These are phyloP conservation scores for Xyliphius kryptos DNA, from an alignment of 2,113 vertebrate species.

Conservation along the genomic window DNA sequence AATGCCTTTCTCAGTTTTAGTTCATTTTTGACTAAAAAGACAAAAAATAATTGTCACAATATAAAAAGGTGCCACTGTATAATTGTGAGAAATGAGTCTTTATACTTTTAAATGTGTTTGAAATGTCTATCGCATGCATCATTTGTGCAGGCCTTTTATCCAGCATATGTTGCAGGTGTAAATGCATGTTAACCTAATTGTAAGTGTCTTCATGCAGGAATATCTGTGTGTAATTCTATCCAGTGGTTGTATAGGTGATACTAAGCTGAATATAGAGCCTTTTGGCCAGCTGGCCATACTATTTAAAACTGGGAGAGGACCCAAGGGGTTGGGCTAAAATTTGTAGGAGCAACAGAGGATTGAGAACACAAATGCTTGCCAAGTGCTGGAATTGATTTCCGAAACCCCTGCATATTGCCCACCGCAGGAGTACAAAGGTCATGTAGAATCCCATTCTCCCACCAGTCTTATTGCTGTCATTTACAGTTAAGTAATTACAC, in stretches of 20 bases:
- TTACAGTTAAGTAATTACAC: constrained; percentile 1
- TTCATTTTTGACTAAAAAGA: too few relatives aligned
- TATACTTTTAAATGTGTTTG: too few relatives aligned
- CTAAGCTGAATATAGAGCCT: constrained; percentile 65
- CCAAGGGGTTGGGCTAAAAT: constrained; percentile 32
- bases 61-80: too few relatives aligned
- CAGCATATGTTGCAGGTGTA: too few relatives aligned
- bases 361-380: constrained; percentile 16
- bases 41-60: too few relatives aligned
- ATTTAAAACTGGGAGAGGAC: constrained; percentile 62
- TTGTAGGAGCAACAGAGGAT: too few relatives aligned
- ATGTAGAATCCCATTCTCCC: constrained; percentile 16
- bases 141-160: too few relatives aligned
- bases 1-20: too few relatives aligned
- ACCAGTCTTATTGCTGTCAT: not conserved
- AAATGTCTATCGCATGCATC: too few relatives aligned
- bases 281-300: constrained; percentile 66
- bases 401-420: constrained; percentile 16
- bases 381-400: constrained; percentile 14
- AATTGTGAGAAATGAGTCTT: too few relatives aligned
- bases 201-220: constrained; percentile 16
- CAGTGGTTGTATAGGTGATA: constrained; percentile 62
- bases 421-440: constrained; percentile 12
- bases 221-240: constrained; percentile 59
- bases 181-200: too few relatives aligned